Evolutionary conservation across 2,797 vertebrate species (phyloP), one percentile per base, ranked within the genome.

Genomic region (Neopelma chrysocephalum): DNA sequence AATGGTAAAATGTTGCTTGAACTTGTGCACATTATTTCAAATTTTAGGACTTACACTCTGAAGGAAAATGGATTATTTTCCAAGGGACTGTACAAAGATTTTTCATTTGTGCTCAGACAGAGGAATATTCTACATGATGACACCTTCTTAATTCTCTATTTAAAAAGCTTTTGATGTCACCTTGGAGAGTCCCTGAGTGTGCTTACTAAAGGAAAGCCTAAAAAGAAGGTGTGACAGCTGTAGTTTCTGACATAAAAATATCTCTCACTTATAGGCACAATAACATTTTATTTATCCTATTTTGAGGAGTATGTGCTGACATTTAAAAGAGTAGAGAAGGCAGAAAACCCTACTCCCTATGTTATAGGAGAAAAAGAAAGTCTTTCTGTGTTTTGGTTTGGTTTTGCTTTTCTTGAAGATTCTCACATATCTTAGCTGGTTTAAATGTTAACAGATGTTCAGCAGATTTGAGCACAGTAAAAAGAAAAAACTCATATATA

Each of bases 401-500:
- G 7, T 56, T 82, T 90, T 66, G 21, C 43, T 91, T 94, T 80
- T 87, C 77, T 77, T 92, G 42, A 95, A 75, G 68, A 48, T 61
- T 89, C 50, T 77, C 40, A 68, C 31, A 26, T 81, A 61, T 68
- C 57, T 89, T 87, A 77, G 45, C 38, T 84, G 38, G 60, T 90
- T 90, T 85, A 95, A 96, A 94, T 77, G 88, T 73, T 95, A 95
- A 80, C 71, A 96, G 60, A 80, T 89, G 78, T 65, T 93, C 31
- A 4, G 36, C 60, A 93, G 71, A 73, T 32, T 76, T 58, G 26
- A 95, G 36, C 14, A 53, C 22, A 80, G 47, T 53, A 75, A 21
- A 80, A 90, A 64, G 48, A 34, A 62, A 58, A 87, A 91, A 42
- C 6, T 84, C 36, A 50, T 6, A 31, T 76, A 42, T 17, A 76